phyloP scores from a whole-genome alignment of 2,888 invertebrate species.

The Dasysyrphus tricinctus region DNA sequence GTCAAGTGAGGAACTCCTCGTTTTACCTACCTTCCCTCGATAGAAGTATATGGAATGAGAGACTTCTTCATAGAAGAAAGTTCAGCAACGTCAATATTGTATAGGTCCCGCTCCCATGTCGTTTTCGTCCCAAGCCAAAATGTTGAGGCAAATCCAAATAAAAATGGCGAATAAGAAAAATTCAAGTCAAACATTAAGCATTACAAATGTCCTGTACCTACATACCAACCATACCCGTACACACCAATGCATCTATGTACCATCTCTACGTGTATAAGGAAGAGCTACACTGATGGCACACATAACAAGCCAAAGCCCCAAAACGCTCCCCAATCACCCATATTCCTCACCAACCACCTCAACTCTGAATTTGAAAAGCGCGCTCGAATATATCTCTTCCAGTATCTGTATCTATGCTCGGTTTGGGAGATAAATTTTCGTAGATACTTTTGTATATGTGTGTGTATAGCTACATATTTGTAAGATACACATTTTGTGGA shows the following conservation, averaged over 20 bases:
- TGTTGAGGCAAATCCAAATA: constrained; percentile 66
- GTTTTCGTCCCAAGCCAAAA: constrained; percentile 22
- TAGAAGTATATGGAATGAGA: neutral
- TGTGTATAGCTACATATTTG: constrained; percentile 52
- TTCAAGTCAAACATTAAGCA: constrained; percentile 68
- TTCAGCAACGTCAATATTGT: constrained; percentile 63
- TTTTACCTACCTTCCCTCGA: constrained; percentile 1
- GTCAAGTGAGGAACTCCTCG: constrained; percentile 56
- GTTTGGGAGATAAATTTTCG: constrained; percentile 76
- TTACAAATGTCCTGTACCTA: constrained; percentile 68
- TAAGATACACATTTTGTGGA: constrained; percentile 77
- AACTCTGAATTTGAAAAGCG: constrained; percentile 16
- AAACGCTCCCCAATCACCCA: constrained; percentile 59
- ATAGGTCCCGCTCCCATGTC: constrained; percentile 33
- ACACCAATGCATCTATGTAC: constrained; percentile 51
- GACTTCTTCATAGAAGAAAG: constrained; percentile 38
- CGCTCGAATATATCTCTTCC: constrained; percentile 53
- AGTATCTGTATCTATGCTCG: constrained; percentile 75
- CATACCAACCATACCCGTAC: neutral
- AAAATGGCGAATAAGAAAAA: constrained; percentile 68
- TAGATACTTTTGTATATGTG: constrained; percentile 71
- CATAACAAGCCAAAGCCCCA: constrained; percentile 47
- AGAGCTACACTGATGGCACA: constrained; percentile 45
- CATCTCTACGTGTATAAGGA: constrained; percentile 19
- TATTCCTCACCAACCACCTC: neutral